These are phyloP conservation scores for Nymphalis polychloros DNA, from an alignment of 2,888 invertebrate genomes.

Conservation along the genomic window DNA sequence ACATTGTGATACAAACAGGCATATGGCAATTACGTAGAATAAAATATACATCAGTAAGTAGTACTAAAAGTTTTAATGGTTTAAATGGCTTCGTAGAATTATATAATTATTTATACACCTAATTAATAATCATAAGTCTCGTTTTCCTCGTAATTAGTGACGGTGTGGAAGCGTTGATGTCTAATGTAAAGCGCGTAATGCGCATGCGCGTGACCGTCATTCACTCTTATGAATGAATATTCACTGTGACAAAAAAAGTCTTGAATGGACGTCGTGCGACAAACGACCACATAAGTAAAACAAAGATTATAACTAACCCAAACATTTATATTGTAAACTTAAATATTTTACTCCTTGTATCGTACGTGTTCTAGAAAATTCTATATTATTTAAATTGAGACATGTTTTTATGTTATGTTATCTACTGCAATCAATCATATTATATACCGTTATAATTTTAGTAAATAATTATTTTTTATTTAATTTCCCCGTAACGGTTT, in stretches of 20 bases:
- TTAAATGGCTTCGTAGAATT: slow-evolving; percentile 23
- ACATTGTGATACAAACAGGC: slow-evolving; percentile 26
- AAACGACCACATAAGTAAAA: slow-evolving; percentile 10
- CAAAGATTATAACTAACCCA: neutral
- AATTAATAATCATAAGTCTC: slow-evolving; percentile 32
- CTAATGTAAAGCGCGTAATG: slow-evolving; percentile 52
- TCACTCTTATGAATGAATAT: slow-evolving; percentile 51
- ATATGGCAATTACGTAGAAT: slow-evolving; percentile 33
- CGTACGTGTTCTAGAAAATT: too few species aligned
- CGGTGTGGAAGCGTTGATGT: slow-evolving; percentile 53
- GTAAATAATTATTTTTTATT: too few species aligned
- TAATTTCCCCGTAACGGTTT: too few species aligned
- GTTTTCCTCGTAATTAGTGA: slow-evolving; percentile 40
- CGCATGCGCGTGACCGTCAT: slow-evolving; percentile 47
- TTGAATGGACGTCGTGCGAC: slow-evolving; percentile 34
- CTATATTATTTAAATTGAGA: too few species aligned
- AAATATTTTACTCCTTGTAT: too few species aligned
- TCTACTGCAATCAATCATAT: neutral
- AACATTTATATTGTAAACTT: too few species aligned
- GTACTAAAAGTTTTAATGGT: slow-evolving; percentile 26
- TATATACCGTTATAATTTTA: too few species aligned
- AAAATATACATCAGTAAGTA: slow-evolving; percentile 24
- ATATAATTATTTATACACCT: slow-evolving; percentile 24
- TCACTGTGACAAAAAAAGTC: slow-evolving; percentile 47
- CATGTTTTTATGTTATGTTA: too few species aligned